These are phyloP conservation scores for Coboldia fuscipes DNA, from an alignment of 1,140 invertebrate genomes.

Conservation along the genomic window DNA sequence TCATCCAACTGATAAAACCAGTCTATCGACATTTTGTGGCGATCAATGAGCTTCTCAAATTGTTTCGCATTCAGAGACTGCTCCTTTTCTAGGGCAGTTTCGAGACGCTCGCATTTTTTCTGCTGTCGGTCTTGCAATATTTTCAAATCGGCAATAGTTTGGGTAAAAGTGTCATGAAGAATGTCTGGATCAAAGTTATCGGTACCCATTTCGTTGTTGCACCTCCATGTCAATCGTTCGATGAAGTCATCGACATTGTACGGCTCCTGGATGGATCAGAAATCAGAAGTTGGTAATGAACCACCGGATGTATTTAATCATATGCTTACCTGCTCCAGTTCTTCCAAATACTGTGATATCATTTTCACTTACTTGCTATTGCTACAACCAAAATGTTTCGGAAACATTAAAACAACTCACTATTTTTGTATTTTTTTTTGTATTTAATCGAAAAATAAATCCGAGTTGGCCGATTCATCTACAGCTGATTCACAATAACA, in stretches of 20 bases:
- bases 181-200: slow-evolving; percentile 54
- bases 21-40: slow-evolving; percentile 60
- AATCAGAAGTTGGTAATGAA: slow-evolving; percentile 3
- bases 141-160: slow-evolving; percentile 60
- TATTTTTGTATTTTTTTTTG: background rate
- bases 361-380: slow-evolving; percentile 27
- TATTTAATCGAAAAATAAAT: no score
- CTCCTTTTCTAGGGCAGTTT: slow-evolving; percentile 65
- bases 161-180: slow-evolving; percentile 78
- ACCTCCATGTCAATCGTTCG: slow-evolving; percentile 84
- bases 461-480: no score
- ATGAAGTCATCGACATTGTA: slow-evolving; percentile 96
- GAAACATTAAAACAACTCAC: background rate
- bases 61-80: slow-evolving; percentile 64
- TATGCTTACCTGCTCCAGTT: slow-evolving; percentile 44
- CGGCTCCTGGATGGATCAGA: slow-evolving; percentile 42
- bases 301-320: slow-evolving; percentile 2
- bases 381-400: no score
- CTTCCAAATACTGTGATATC: slow-evolving; percentile 68
- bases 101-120: slow-evolving; percentile 71
- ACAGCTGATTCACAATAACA: no score
- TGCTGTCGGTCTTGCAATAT: slow-evolving; percentile 66
- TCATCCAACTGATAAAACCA: slow-evolving; percentile 86
- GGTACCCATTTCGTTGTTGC: slow-evolving; percentile 52
- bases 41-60: slow-evolving; percentile 63